Evolutionary conservation across 2,888 invertebrate species (phyloP).

Genomic region (Labia minor): DNA sequence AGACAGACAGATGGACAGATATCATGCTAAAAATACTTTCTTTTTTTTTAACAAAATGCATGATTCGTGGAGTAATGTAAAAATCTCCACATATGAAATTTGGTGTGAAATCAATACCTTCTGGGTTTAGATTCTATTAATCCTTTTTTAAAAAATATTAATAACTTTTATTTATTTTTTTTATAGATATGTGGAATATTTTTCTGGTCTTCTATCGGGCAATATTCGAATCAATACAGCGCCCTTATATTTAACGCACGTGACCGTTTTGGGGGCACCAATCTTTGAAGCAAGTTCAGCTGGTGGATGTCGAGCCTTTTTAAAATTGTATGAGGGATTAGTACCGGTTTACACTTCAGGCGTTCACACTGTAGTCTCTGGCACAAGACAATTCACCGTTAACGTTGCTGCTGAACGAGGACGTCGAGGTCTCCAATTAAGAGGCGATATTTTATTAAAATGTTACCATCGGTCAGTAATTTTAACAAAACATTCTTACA

Average conservation of each 20-base stretch:
- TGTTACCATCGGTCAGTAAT: constrained; percentile 65
- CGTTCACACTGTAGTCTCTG: constrained; percentile 56
- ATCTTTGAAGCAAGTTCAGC: constrained; percentile 42
- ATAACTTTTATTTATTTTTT: constrained; percentile 22
- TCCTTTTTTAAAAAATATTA: too few relatives aligned
- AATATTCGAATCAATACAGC: constrained; percentile 79
- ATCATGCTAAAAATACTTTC: too few relatives aligned
- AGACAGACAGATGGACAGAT: too few relatives aligned
- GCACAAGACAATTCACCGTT: constrained; percentile 56
- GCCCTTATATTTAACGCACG: constrained; percentile 74
- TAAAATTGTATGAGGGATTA: constrained; percentile 75
- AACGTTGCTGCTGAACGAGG: constrained; percentile 52
- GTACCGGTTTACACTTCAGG: constrained; percentile 81
- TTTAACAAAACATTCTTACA: too few relatives aligned
- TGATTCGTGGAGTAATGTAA: too few relatives aligned
- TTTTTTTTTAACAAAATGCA: too few relatives aligned
- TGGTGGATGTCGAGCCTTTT: constrained; percentile 58
- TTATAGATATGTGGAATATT: constrained; percentile 80
- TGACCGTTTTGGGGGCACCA: constrained; percentile 76
- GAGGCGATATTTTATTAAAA: constrained; percentile 84
- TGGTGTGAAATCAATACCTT: too few relatives aligned
- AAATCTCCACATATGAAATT: too few relatives aligned
- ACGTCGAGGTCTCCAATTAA: constrained; percentile 55
- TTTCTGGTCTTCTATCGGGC: constrained; percentile 79
- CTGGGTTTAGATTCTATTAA: too few relatives aligned